These are phyloP conservation scores for Gymnodraco acuticeps DNA, from an alignment of 2,797 vertebrate genomes.

Conservation along the genomic window DNA sequence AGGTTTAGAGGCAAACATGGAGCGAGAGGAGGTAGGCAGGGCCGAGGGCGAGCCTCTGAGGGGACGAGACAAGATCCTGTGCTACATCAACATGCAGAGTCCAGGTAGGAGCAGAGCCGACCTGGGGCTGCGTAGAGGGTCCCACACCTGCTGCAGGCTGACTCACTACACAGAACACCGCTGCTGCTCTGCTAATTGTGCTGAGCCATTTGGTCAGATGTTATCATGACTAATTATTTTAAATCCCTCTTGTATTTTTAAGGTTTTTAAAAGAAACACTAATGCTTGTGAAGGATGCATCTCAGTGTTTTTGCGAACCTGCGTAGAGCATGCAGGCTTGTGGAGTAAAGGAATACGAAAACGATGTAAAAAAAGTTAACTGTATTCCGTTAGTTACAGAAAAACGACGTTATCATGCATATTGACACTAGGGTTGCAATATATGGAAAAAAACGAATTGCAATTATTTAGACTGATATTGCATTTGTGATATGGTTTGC, in stretches of 20 bases:
- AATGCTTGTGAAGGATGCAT: neutral
- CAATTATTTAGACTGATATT: too few species aligned
- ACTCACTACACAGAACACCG: neutral
- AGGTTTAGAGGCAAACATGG: conserved; percentile 58
- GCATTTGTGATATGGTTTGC: too few species aligned
- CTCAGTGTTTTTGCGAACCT: neutral
- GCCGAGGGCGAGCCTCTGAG: conserved; percentile 36
- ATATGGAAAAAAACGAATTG: too few species aligned
- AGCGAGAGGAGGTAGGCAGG: conserved; percentile 46
- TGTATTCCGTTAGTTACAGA: too few species aligned
- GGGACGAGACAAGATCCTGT: conserved; percentile 67
- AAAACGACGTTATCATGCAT: too few species aligned
- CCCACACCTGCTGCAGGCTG: conserved; percentile 6
- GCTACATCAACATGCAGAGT: conserved; percentile 90
- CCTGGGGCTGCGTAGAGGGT: conserved; percentile 8
- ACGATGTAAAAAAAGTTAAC: too few species aligned
- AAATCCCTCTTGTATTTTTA: neutral
- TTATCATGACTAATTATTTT: neutral
- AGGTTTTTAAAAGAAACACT: neutral
- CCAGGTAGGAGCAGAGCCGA: conserved; percentile 84
- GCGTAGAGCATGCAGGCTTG: neutral
- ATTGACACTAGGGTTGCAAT: too few species aligned
- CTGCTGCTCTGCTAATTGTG: neutral
- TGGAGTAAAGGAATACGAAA: too few species aligned
- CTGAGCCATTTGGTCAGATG: neutral